Evolutionary conservation across 2,888 invertebrate genomes (phyloP), one percentile per base, ranked within the genome.

Genomic region (Dyspetes luteomarginatus): DNA sequence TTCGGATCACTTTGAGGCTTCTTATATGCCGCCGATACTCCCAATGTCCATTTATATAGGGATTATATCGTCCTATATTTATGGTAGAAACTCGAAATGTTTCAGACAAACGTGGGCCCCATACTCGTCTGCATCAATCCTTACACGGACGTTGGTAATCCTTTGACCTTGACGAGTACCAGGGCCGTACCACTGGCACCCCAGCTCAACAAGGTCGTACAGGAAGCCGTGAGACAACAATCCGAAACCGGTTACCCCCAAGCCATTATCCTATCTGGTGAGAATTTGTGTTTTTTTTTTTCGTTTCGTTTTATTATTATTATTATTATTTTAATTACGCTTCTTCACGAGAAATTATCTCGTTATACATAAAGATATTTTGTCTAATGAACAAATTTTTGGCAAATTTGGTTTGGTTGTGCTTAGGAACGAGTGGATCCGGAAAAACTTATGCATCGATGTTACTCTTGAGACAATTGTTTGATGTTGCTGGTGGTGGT

Each of bases 201-300:
- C n/a, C 97, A 97, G 92, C 94, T 98, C 85, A 95, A 96, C 91
- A 95, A 96, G 91, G 96, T 98, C 72, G 97, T 98, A 73, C 96
- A 96, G 93, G 97, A 97, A 93, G 97, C 98, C 60, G 97, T 98
- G 86, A 94, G 97, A 83, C 98, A 98, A 93, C 98, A 98, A 93
- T 96, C 97, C 74, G 98, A 98, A 93, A 97, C 97, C 84, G 98
- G 98, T 86, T 98, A 98, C 93, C 98, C 98, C 75, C 98, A 98
- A 93, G 98, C 98, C 86, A 97, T 98, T 89, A 97, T 98, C 85
- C 94, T 98, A 74, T 98, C 97, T 83, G 97, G 97, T 94, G 93
- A 88, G 84, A 81, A 73, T 74, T 82, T 48, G 12, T 12, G 12
- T 12, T 12, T 36, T 36, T 36, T 17, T 17, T 4, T 15, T 26